Conservation (phyloP, 2,888 invertebrate genomes). For the Lycophotia porphyrea region DNA sequence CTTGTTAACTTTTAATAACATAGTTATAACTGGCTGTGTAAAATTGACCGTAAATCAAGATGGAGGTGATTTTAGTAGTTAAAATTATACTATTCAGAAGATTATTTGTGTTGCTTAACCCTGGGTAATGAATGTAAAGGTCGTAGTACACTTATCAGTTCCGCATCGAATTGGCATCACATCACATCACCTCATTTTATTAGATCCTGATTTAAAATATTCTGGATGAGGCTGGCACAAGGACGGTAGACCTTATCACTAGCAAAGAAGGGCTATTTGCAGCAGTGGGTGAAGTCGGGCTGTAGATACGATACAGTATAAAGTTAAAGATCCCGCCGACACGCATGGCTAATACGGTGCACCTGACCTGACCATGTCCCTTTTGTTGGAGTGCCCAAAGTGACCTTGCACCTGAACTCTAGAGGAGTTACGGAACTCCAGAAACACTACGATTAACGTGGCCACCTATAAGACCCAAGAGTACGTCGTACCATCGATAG, state of each 20-base stretch:
- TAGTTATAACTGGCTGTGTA: conserved; percentile 37
- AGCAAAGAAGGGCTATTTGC: too few species aligned
- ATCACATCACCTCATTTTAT: background rate
- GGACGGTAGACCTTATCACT: too few species aligned
- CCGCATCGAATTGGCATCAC: background rate
- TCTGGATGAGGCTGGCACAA: too few species aligned
- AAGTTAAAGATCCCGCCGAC: background rate
- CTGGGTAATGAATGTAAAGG: conserved; percentile 9
- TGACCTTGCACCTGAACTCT: background rate
- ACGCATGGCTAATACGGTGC: background rate
- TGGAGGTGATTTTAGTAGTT: conserved; percentile 35
- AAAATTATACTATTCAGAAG: conserved; percentile 27
- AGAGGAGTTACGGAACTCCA: background rate
- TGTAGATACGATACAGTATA: background rate
- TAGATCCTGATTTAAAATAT: background rate
- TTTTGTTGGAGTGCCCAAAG: background rate
- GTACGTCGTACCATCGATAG: background rate
- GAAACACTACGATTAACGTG: background rate
- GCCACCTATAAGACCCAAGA: background rate
- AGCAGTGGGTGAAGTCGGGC: too few species aligned
- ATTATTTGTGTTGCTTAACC: conserved; percentile 7
- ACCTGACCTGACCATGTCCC: background rate
- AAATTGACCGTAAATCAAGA: conserved; percentile 52
- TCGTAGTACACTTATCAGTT: background rate
- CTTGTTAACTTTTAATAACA: conserved; percentile 80